Evolutionary conservation across 2,888 invertebrate genomes (phyloP), one percentile per base, ranked within the genome.

Genomic region (Drosophila neonasuta): DNA sequence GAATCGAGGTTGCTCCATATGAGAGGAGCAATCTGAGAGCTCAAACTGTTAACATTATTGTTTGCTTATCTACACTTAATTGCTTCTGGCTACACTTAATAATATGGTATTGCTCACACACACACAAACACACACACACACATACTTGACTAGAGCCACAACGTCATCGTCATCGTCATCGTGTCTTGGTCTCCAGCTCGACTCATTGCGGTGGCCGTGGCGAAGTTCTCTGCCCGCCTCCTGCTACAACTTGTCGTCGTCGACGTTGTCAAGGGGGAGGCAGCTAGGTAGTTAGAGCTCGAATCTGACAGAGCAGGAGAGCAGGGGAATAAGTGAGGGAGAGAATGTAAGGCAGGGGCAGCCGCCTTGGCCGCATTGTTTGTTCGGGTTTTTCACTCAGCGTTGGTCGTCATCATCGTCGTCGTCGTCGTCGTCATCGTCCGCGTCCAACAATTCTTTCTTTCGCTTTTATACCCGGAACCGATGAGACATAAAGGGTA

Each of bases 71-170:
- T 80, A 83, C 84, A 86, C 84, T 88, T 88, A 89, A 89, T 89
- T 89, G 89, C 88, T 88, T 83, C 79, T 84, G 88, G 89, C 89
- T 87, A 88, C 88, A 89, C 88, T 88, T 88, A 89, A 88, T 88
- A 89, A 88, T 81, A 85, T 79, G 80, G 77, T 75, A 73, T 77
- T 51, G 56, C 72, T 68, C 57, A 73, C 60, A 65, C 15, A 55
- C 64, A 62, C 34, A 63, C 41, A 52, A 36, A 56, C 39, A 60
- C 45, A 67, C 39, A 52, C 11, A 34, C 39, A 64, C 46, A 51
- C 7, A 60, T 39, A 41, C 45, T 52, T 17, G 39, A 58, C 41
- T 46, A 65, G 56, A 68, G 77, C 48, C 74, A 75, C 70, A 75
- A 46, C 68, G 70, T 68, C 76, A 74, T 62, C 74, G 78, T 64